These are phyloP conservation scores for Calonectris borealis DNA, from an alignment of 2,113 vertebrate genomes.

Conservation along the genomic window DNA sequence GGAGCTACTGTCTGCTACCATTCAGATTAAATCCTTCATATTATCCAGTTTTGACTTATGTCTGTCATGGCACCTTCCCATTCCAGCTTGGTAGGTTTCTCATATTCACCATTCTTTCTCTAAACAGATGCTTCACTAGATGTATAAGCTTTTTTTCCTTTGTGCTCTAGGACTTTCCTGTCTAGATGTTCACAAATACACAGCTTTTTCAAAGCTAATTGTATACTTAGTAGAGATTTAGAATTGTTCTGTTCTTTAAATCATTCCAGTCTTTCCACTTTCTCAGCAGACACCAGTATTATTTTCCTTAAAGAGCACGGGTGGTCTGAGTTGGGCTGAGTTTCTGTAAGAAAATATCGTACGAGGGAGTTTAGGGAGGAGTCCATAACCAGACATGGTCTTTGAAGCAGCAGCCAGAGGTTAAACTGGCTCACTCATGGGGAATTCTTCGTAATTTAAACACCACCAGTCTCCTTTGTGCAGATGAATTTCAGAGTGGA, in stretches of 20 bases:
- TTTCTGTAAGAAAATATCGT: constrained; percentile 10
- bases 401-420: constrained; percentile 32
- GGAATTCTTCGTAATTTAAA: not conserved
- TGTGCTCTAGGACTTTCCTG: not conserved
- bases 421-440: not conserved
- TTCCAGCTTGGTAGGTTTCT: constrained; percentile 17
- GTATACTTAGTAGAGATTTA: not conserved
- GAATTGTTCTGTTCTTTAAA: not conserved
- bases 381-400: not conserved
- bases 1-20: not conserved
- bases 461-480: not conserved
- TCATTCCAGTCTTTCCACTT: constrained; percentile 42
- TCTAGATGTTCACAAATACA: not conserved
- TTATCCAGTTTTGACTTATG: not conserved
- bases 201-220: constrained; percentile 1
- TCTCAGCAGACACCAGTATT: not conserved
- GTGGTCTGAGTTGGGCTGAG: not conserved
- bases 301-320: not conserved
- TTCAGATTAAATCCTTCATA: not conserved
- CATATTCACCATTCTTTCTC: not conserved
- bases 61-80: not conserved
- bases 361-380: constrained; percentile 3
- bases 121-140: not conserved
- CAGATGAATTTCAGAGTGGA: not conserved
- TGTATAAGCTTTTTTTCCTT: not conserved